Evolutionary conservation across 2,797 vertebrate genomes (phyloP).

Genomic region (Margarornis squamiger): DNA sequence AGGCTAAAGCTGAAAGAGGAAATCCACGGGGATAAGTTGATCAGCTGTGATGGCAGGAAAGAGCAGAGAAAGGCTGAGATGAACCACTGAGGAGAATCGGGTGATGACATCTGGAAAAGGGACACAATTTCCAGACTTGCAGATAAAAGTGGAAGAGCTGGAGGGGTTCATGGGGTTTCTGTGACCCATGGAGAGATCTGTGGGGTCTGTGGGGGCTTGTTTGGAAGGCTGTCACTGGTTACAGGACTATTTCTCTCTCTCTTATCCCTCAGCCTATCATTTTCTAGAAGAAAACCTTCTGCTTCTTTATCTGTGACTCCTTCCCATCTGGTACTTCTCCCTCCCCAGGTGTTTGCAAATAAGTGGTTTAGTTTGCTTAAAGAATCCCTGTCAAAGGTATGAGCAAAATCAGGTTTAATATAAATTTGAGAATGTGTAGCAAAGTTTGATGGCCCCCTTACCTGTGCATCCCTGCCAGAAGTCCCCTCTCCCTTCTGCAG

Average conservation of each 20-base stretch:
- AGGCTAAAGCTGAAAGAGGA: background rate
- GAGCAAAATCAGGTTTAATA: background rate
- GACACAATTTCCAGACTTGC: background rate
- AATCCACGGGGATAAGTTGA: rapidly evolving
- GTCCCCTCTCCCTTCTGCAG: background rate
- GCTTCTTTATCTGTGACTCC: background rate
- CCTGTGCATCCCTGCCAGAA: background rate
- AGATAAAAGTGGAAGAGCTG: background rate
- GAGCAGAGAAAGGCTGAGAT: background rate
- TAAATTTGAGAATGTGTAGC: background rate
- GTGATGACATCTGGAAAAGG: background rate
- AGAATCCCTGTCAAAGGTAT: background rate
- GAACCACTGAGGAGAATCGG: background rate
- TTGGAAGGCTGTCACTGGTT: background rate
- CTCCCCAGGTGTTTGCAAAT: background rate
- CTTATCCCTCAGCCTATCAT: background rate
- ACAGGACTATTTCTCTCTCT: background rate
- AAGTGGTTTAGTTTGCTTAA: background rate
- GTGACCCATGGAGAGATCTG: background rate
- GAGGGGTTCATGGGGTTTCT: background rate
- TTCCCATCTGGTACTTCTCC: background rate
- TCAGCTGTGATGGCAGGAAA: background rate
- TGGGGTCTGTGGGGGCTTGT: rapidly evolving
- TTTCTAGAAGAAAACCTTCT: background rate
- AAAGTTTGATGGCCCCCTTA: background rate